Evolutionary conservation across 2,113 vertebrate species (phyloP).

Genomic region (Pongo pygmaeus): DNA sequence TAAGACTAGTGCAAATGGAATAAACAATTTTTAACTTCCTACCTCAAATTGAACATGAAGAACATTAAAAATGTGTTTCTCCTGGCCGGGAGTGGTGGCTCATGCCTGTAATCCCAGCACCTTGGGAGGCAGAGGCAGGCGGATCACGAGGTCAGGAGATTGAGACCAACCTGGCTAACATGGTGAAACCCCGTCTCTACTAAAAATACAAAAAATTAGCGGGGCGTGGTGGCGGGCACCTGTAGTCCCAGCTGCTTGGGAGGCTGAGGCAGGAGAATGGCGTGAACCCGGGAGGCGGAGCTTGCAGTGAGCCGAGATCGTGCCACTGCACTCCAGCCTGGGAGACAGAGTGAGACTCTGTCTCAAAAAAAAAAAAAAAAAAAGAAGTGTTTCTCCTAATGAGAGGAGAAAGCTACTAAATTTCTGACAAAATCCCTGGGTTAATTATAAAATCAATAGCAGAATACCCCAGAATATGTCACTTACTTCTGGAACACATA

Average conservation of each 20-base stretch:
- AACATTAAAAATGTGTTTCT: not conserved
- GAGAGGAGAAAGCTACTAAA: not conserved
- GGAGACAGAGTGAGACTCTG: rapidly evolving
- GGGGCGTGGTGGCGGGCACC: rapidly evolving
- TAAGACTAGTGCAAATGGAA: not conserved
- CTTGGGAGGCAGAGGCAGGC: too few species aligned
- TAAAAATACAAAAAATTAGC: too few species aligned
- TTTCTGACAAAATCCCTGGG: not conserved
- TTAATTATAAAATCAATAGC: not conserved
- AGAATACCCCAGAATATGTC: not conserved
- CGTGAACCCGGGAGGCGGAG: too few species aligned
- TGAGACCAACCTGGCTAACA: too few species aligned
- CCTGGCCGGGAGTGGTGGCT: not conserved
- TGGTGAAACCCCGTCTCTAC: too few species aligned
- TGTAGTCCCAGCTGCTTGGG: too few species aligned
- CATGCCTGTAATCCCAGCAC: too few species aligned
- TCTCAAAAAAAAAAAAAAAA: too few species aligned
- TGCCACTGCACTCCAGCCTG: too few species aligned
- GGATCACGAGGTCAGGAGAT: too few species aligned
- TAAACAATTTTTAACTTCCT: not conserved
- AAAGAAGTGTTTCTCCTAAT: not conserved
- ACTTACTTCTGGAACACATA: not conserved
- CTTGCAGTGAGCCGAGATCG: too few species aligned
- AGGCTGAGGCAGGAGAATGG: too few species aligned
- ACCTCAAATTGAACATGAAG: not conserved